A percentile compares a stretch with the other conserved stretches of the same genome.
Evolutionary conservation across 2,888 invertebrate genomes (phyloP).

Genomic region (Achlya flavicornis): DNA sequence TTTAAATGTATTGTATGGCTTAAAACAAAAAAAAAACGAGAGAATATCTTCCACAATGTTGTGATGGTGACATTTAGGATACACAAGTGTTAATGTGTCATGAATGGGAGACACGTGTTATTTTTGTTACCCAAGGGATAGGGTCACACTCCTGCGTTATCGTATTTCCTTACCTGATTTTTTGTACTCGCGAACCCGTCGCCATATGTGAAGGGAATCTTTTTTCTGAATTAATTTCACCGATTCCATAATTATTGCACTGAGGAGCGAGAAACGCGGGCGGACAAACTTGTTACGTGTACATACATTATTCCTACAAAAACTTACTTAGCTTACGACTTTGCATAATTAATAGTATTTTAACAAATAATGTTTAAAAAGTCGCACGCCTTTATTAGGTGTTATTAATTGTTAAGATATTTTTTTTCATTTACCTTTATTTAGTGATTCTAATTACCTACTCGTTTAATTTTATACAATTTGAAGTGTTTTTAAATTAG

Average conservation of each 20-base stretch:
- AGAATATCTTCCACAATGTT: not conserved
- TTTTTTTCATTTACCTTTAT: not conserved
- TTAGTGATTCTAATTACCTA: not conserved
- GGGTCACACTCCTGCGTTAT: slow-evolving; percentile 43
- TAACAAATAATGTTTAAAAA: slow-evolving; percentile 1
- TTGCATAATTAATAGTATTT: slow-evolving; percentile 4
- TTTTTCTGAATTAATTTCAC: slow-evolving; percentile 19
- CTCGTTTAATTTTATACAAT: slow-evolving; percentile 3
- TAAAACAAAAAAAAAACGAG: not conserved
- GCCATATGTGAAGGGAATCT: slow-evolving; percentile 45
- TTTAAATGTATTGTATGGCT: not conserved
- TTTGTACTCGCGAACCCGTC: slow-evolving; percentile 44
- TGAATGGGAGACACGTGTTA: slow-evolving; percentile 30
- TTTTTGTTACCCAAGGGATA: slow-evolving; percentile 23
- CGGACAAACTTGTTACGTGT: not conserved
- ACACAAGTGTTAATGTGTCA: slow-evolving; percentile 8
- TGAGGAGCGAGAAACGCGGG: not conserved
- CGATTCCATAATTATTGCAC: slow-evolving; percentile 11
- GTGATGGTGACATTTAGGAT: not conserved
- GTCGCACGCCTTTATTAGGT: not conserved
- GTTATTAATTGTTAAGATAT: not conserved
- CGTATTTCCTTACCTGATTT: slow-evolving; percentile 64
- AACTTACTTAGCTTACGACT: not conserved
- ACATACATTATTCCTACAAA: not conserved
- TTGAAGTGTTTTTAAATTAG: not conserved